Conservation (phyloP, 2,797 vertebrate genomes). For the Arrhamphus sclerolepis region DNA sequence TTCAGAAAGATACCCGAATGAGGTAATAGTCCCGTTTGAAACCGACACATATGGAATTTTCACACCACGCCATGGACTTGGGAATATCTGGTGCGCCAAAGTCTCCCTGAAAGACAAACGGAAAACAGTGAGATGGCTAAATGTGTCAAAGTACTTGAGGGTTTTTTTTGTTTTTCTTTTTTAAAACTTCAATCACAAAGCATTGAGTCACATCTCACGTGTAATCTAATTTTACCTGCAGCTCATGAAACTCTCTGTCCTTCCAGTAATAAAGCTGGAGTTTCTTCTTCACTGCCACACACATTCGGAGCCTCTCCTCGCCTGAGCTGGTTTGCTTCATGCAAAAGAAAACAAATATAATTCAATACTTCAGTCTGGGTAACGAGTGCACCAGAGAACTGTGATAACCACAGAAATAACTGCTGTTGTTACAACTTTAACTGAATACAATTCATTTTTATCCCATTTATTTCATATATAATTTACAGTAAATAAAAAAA, state of each 20-base stretch:
- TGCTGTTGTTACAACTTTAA: too few species aligned
- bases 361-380: too few species aligned
- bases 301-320: conserved; percentile 92
- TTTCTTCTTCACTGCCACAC: conserved; percentile 95
- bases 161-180: not conserved
- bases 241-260: conserved; percentile 93
- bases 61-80: conserved; percentile 99
- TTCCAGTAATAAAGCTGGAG: conserved; percentile 98
- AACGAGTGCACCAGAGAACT: too few species aligned
- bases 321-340: conserved; percentile 85
- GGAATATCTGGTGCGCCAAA: conserved; percentile 94
- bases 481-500: too few species aligned
- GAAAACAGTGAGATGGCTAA: conserved; percentile 19
- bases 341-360: too few species aligned
- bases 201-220: conserved; percentile 5
- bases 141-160: not conserved
- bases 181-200: not conserved
- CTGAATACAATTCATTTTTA: too few species aligned
- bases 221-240: conserved; percentile 83
- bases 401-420: too few species aligned
- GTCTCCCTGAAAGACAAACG: conserved; percentile 84
- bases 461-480: too few species aligned
- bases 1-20: conserved; percentile 83
- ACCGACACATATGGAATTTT: conserved; percentile 97
- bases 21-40: conserved; percentile 99